Conservation (phyloP, 2,888 invertebrate genomes). For the Meliscaeva auricollis region DNA sequence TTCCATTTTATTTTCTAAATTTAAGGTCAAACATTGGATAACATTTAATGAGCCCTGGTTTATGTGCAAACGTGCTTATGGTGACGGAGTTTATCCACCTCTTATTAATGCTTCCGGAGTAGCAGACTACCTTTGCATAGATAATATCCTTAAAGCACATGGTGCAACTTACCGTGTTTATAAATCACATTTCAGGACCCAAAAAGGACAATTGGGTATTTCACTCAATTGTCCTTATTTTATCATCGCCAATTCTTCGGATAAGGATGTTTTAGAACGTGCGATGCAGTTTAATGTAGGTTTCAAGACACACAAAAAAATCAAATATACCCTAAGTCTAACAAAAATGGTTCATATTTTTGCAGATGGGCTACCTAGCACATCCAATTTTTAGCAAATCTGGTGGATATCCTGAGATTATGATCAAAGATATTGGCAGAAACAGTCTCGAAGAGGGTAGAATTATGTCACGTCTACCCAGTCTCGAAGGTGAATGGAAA, state of each 20-base stretch:
- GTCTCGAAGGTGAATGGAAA: constrained; percentile 75
- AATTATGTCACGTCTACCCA: constrained; percentile 79
- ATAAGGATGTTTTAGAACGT: constrained; percentile 77
- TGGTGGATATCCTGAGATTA: constrained; percentile 81
- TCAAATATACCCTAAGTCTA: too few species aligned
- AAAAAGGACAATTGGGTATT: constrained; percentile 81
- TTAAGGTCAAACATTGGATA: constrained; percentile 64
- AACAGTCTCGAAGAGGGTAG: constrained; percentile 81
- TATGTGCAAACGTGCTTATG: constrained; percentile 85
- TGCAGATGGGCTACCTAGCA: constrained; percentile 82
- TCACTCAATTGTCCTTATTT: constrained; percentile 78
- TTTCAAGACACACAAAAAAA: background rate
- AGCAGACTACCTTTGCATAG: constrained; percentile 85
- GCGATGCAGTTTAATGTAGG: constrained; percentile 79
- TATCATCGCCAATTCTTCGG: constrained; percentile 76
- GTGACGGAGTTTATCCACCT: constrained; percentile 80
- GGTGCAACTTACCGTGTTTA: constrained; percentile 84
- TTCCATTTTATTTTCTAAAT: too few species aligned
- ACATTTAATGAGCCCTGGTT: constrained; percentile 84
- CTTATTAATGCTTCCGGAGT: constrained; percentile 83
- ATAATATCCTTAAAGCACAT: constrained; percentile 85
- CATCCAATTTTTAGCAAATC: constrained; percentile 80
- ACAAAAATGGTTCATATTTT: background rate
- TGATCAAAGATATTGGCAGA: constrained; percentile 79
- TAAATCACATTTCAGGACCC: constrained; percentile 80